A percentile compares a stretch with the other conserved stretches of the same genome.
Conservation (phyloP, 2,797 vertebrate species). For the Mastacembelus armatus region DNA sequence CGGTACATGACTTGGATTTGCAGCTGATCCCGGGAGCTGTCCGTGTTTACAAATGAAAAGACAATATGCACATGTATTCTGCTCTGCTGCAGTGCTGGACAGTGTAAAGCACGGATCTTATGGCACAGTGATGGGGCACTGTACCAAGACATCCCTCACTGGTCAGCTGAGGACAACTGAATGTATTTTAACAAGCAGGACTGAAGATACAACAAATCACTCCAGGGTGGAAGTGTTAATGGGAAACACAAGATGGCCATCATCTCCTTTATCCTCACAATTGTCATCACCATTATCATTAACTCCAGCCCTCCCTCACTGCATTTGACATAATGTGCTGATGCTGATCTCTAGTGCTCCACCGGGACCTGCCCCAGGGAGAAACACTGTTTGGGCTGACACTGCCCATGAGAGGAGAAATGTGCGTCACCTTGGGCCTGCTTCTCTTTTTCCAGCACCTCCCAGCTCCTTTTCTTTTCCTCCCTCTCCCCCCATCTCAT, state of each 20-base stretch:
- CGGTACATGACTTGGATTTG: slow-evolving; percentile 45
- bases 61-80: slow-evolving; percentile 54
- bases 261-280: slow-evolving; percentile 61
- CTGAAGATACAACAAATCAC: slow-evolving; percentile 56
- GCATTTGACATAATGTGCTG: slow-evolving; percentile 73
- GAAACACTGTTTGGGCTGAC: slow-evolving; percentile 69
- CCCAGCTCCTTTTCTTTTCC: slow-evolving; percentile 28
- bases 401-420: slow-evolving; percentile 62
- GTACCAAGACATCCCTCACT: slow-evolving; percentile 33
- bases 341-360: slow-evolving; percentile 65
- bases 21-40: slow-evolving; percentile 39
- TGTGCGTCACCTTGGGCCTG: slow-evolving; percentile 75
- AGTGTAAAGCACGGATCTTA: slow-evolving; percentile 32
- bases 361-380: slow-evolving; percentile 62
- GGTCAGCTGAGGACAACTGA: slow-evolving; percentile 76
- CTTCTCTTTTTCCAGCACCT: slow-evolving; percentile 48
- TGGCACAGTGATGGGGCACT: slow-evolving; percentile 35
- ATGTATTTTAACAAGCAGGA: slow-evolving; percentile 74
- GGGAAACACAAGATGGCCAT: slow-evolving; percentile 61
- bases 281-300: slow-evolving; percentile 66
- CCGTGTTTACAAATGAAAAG: slow-evolving; percentile 54
- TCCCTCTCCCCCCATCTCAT: slow-evolving; percentile 46
- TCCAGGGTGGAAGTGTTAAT: slow-evolving; percentile 63
- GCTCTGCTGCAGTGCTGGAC: slow-evolving; percentile 47
- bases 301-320: slow-evolving; percentile 54